Evolutionary conservation across 2,888 invertebrate genomes (phyloP), one percentile per base, ranked within the genome.

Genomic region (Drepana falcataria): DNA sequence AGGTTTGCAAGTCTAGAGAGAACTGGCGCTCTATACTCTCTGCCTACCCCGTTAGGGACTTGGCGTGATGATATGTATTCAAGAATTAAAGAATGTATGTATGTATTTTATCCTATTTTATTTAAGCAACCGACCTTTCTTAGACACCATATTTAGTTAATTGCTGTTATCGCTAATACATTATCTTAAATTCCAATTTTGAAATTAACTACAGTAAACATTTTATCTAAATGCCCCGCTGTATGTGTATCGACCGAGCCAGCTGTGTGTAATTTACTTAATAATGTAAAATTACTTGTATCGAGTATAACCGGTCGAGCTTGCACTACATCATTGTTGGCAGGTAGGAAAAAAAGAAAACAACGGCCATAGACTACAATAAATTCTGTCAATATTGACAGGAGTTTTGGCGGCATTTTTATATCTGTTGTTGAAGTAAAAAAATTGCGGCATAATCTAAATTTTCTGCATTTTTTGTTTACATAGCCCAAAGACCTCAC

Each of bases 201-300:
- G 84, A 73, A 87, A 87, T 87, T 87, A 87, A 67, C 76, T 78
- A 84, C 77, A 68, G 84, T 76, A 86, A 87, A 86, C 85, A 86
- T 85, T 80, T 77, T 78, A 81, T 78, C 76, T 80, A 84, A 84
- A 83, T 80, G 69, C 71, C 66, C 66, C 62, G 66, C 68, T 73
- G 68, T 73, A 74, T 77, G 65, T 65, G 73, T 69, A 71, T 70
- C 64, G 64, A 62, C 65, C 63, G 60, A 58, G 61, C 63, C 83
- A 79, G 81, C 78, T 83, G 85, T 76, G 58, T 69, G 75, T 80
- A 83, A 86, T 87, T 86, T 84, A 77, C 72, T 83, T 85, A 87
- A 87, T 87, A 77, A 83, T 79, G 79, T 81, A 76, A 85, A 85
- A 87, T 87, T 85, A 81, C 77, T 69, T 59, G 72, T 65, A 78